Evolutionary conservation across 2,797 vertebrate species (phyloP), one percentile per base, ranked within the genome.

Genomic region (Monodelphis domestica): DNA sequence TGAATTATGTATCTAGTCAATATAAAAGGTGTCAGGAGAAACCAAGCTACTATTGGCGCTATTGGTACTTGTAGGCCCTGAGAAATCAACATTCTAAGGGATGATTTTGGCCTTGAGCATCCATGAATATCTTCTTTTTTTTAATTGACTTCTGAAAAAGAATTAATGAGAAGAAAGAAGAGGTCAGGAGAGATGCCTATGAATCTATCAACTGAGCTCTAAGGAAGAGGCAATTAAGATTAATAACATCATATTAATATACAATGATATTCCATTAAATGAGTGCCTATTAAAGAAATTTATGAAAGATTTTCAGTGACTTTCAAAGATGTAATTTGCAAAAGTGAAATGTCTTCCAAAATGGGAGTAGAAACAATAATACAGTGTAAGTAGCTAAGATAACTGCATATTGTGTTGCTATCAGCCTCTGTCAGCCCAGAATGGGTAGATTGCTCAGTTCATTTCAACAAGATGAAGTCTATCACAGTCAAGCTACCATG

Each of bases 191-290:
- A 94, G 84, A 88, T 96, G 95, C 33, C 45, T 0, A 0, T 15
- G 30, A 96, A 93, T 28, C 55, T 96, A 33, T 91, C 50, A 94
- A 45, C 38, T 96, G 56, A 95, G 91, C 63, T 92, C 84, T 10
- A 93, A 94, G 89, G 87, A 94, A 95, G 91, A 89, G 94, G 89
- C 89, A 92, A 88, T 96, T 95, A 93, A 91, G 87, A 78, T 92
- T 87, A 94, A 95, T 90, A 63, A 53, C 88, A 57, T 94, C 53
- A 53, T 93, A 51, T 94, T 91, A 93, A 78, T 87, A 17, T 88
- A 87, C 50, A 93, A 12, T 95, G 78, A 78, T 93, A 88, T 63
- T 95, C 93, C 50, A 50, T 70, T 95, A 95, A 94, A 7, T 57
- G 21, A 94, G 56, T 84, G 95, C 15, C 91, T 92, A 11, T 84